These are phyloP conservation scores for Malurus melanocephalus DNA, from an alignment of 2,113 vertebrate species.

Conservation along the genomic window DNA sequence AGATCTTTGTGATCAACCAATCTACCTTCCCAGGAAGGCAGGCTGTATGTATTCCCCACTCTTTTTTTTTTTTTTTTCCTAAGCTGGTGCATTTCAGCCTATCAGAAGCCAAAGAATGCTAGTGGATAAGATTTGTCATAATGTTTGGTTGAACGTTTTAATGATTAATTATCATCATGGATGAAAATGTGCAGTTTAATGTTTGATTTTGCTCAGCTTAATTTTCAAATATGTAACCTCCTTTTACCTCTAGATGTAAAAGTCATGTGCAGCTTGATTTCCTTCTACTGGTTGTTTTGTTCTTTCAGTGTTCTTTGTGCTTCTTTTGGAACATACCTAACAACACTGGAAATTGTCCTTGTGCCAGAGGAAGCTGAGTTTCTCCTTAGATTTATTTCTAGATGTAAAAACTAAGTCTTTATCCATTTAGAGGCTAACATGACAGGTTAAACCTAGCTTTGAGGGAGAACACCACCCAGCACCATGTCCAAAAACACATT, in stretches of 20 bases:
- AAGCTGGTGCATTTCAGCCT: not conserved
- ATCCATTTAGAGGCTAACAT: not conserved
- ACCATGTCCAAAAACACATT: fast-evolving
- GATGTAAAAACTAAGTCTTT: not conserved
- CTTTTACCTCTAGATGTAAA: not conserved
- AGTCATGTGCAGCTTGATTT: not conserved
- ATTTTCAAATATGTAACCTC: not conserved
- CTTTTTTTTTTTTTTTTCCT: not conserved
- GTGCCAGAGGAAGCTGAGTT: not conserved
- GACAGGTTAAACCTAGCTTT: not conserved
- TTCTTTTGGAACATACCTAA: not conserved
- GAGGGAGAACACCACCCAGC: not conserved
- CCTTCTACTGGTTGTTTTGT: not conserved
- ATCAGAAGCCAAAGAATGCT: not conserved
- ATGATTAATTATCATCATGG: not conserved
- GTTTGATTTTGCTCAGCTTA: not conserved
- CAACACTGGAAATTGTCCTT: not conserved
- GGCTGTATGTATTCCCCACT: not conserved
- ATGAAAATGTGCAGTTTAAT: not conserved
- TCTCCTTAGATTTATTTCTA: not conserved
- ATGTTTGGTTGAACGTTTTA: not conserved
- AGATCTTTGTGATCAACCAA: not conserved
- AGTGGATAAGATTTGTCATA: not conserved
- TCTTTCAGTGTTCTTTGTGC: not conserved
- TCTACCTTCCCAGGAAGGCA: not conserved